Evolutionary conservation across 2,797 vertebrate species (phyloP).

Genomic region (Cossypha heuglini): DNA sequence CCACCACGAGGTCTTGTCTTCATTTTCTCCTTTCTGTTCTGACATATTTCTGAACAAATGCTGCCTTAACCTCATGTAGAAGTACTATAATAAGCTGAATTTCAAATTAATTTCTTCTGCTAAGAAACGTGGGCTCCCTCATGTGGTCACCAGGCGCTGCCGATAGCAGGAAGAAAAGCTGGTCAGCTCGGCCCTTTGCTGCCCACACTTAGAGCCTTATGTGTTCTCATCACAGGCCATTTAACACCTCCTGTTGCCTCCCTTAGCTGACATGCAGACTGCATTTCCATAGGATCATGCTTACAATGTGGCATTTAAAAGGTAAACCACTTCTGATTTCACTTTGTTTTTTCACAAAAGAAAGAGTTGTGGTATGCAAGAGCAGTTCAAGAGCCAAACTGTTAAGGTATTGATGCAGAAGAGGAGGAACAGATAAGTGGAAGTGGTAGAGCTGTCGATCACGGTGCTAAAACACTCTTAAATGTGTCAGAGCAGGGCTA

Average conservation of each 20-base stretch:
- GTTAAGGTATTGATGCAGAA: not conserved
- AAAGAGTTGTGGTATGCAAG: not conserved
- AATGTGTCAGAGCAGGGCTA: not conserved
- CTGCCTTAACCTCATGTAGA: not conserved
- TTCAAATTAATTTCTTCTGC: not conserved
- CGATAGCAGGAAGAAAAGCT: not conserved
- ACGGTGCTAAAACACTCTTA: not conserved
- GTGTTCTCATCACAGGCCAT: not conserved
- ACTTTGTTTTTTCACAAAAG: not conserved
- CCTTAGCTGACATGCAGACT: not conserved
- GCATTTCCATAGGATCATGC: not conserved
- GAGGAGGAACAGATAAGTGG: not conserved
- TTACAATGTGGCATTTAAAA: not conserved
- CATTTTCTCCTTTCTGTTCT: not conserved
- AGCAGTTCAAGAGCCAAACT: not conserved
- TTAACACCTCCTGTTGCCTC: not conserved
- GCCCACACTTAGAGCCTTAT: not conserved
- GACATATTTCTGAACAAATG: not conserved
- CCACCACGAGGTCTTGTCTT: not conserved
- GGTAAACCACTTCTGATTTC: not conserved
- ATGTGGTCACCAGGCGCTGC: not conserved
- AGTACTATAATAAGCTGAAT: not conserved
- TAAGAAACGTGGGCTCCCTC: not conserved
- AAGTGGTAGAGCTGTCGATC: not conserved
- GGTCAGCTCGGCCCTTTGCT: not conserved